Base-by-base conservation (phyloP, 2,888 invertebrate species). In the Abrostola tripartita region DNA sequence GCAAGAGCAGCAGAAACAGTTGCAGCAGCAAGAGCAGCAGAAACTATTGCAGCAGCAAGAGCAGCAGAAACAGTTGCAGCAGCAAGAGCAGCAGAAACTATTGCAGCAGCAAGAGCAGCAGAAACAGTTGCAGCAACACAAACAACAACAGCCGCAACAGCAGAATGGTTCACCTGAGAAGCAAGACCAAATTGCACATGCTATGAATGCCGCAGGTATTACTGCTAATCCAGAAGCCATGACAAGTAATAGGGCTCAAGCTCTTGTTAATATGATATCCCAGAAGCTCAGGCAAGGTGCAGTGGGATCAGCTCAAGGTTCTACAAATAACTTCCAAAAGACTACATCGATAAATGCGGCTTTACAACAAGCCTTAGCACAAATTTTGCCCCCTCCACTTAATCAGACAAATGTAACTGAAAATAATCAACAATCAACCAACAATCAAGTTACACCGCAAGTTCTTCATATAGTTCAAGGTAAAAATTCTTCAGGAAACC, bases 231-330 rank as follows among this genome's bases (percentile, higher is more conserved):
- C 86, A 38, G 90, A 91, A 57, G 60, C 81, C 37, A 61, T 81
- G 37, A 71, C 83, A 7, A 84, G 81, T 58, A 80, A 83, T 12
- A 83, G 82, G 79, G 76, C 95, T 8, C 89, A 91, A 37, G 90
- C 95, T 14, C 82, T 95, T 51, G 95, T 95, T 2, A 95, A 95
- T 81, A 93, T 95, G 54, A 81, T 95, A 38, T 93, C 95, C 0
- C 95, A 95, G 74, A 95, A 95, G 80, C 85, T 94, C 38, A 88
- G 92, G 40, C 92, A 95, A 66, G 83, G 83, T 6, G 63, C 78
- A 12, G 75, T 81, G n/a, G 79, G 73, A 38, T 61, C 81, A n/a
- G 63, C 61, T 8, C 88, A 86, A 75, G 73, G 83, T 42, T 62
- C 85, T 6, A 68, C 86, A 37, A 91, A 84, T 62, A 87, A 83